Evolutionary conservation across 2,888 invertebrate species (phyloP), one percentile per base, ranked within the genome.

Genomic region (Parthenolecanium corni): DNA sequence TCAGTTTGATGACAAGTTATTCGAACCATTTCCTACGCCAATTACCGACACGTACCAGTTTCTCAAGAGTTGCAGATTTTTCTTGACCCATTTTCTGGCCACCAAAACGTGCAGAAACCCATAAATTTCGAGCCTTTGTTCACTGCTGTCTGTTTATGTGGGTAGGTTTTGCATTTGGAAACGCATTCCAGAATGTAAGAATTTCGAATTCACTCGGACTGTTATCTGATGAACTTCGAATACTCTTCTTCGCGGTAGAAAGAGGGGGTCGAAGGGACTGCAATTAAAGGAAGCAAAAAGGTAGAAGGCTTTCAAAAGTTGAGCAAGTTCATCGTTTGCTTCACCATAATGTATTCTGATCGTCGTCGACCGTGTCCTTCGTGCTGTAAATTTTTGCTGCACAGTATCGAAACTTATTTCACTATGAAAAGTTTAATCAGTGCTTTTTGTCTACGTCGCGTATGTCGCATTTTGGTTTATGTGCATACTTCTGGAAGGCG

Each of bases 181-280:
- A 52, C 16, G 16, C 52, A 25, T 25, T 25, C 52, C 18, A 44
- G 40, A 52, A 14, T 42, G 54, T 54, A 38, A 23, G 23, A 42
- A 23, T 54, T 31, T 31, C 9, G 31, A 6, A 31, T 31, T 31
- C 31, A 9, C 9, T 31, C 31, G 31, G 4, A 31, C 25, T 51
- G 21, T 38, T 54, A 54, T 54, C 54, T 54, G 54, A 54, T 54
- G 40, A 54, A 54, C 54, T 54, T 54, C 40, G 54, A 40, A 40
- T 38, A 40, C 16, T n/a, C n/a, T 40, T 38, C 24, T 20, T 54
- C 23, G 54, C 40, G 31, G 9, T 31, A 31, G 31, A 31, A 31
- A 31, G 5, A 31, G 31, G 31, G 5, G 31, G 31, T 9, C n/a
- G n/a, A 31, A 31, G 31, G 31, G 4, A 31, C 31, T 6, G 31